Percentiles rank a stretch among this genome's conserved stretches.
These are phyloP conservation scores for Apteryx owenii DNA, from an alignment of 2,113 vertebrate genomes.

Conservation along the genomic window DNA sequence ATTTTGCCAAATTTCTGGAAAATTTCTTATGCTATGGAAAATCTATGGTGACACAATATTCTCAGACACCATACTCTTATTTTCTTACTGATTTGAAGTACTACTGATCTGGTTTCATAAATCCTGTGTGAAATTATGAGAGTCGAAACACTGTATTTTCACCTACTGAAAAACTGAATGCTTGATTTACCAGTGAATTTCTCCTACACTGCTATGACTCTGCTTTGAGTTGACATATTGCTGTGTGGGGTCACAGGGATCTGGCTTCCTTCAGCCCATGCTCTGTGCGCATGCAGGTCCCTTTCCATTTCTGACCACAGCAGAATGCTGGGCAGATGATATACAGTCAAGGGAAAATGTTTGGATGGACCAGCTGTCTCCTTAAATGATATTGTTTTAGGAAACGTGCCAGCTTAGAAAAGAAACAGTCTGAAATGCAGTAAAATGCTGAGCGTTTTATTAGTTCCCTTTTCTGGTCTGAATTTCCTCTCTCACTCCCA, in stretches of 20 bases:
- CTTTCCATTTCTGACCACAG: neutral
- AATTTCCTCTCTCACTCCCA: neutral
- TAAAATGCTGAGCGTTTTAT: neutral
- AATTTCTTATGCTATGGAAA: neutral
- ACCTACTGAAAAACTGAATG: neutral
- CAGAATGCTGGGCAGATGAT: neutral
- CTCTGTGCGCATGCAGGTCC: neutral
- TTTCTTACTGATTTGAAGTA: neutral
- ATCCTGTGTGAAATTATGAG: neutral
- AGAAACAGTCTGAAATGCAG: neutral
- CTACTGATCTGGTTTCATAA: neutral
- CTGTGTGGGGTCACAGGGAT: neutral
- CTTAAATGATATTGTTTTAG: slow-evolving; percentile 30
- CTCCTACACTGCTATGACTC: neutral
- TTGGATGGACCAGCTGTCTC: slow-evolving; percentile 7
- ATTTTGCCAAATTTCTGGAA: neutral
- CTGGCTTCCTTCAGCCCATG: neutral
- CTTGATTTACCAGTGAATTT: neutral
- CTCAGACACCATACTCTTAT: neutral
- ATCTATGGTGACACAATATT: neutral
- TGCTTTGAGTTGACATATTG: neutral
- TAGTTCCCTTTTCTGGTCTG: neutral
- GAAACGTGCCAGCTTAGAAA: slow-evolving; percentile 12
- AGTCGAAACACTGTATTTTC: neutral
- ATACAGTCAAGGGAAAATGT: neutral